phyloP scores from a whole-genome alignment of 2,797 vertebrate species.

The Austrolebias charrua region DNA sequence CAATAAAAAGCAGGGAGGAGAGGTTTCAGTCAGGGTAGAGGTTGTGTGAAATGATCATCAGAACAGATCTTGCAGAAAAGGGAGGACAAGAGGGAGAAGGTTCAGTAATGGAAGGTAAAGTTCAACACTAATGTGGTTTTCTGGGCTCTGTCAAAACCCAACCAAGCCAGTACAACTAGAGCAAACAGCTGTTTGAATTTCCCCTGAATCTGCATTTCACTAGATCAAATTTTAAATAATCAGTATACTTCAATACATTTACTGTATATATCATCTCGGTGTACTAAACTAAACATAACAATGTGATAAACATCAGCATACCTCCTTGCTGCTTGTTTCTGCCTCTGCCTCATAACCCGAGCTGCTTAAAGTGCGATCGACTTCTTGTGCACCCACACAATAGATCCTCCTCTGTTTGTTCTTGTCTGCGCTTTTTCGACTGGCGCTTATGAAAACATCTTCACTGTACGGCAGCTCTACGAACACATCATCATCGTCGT shows the following conservation, averaged over 20 bases:
- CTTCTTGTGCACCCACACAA: slow-evolving; percentile 12
- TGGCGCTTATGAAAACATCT: slow-evolving; percentile 43
- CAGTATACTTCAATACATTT: slow-evolving; percentile 29
- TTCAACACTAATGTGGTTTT: slow-evolving; percentile 35
- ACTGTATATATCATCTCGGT: no score
- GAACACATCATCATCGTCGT: slow-evolving; percentile 67
- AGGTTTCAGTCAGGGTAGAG: slow-evolving; percentile 41
- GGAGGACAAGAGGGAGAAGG: slow-evolving; percentile 12
- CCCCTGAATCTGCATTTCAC: slow-evolving; percentile 42
- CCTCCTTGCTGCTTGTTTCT: slow-evolving; percentile 62
- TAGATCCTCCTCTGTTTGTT: slow-evolving; percentile 57
- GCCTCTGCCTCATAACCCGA: slow-evolving; percentile 58
- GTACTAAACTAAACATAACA: neutral
- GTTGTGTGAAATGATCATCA: slow-evolving; percentile 43
- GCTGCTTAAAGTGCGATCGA: slow-evolving; percentile 3
- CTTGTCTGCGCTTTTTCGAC: slow-evolving; percentile 45
- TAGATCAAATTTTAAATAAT: slow-evolving; percentile 24
- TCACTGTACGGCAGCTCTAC: slow-evolving; percentile 61
- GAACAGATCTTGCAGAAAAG: slow-evolving; percentile 44
- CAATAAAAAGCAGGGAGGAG: slow-evolving; percentile 37
- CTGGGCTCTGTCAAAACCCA: slow-evolving; percentile 55
- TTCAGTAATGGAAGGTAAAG: slow-evolving; percentile 47
- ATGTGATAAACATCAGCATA: neutral
- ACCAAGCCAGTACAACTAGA: slow-evolving; percentile 53
- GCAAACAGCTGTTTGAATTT: slow-evolving; percentile 63